These are phyloP conservation scores for Hermetia illucens DNA, from an alignment of 1,140 invertebrate species.

Conservation along the genomic window DNA sequence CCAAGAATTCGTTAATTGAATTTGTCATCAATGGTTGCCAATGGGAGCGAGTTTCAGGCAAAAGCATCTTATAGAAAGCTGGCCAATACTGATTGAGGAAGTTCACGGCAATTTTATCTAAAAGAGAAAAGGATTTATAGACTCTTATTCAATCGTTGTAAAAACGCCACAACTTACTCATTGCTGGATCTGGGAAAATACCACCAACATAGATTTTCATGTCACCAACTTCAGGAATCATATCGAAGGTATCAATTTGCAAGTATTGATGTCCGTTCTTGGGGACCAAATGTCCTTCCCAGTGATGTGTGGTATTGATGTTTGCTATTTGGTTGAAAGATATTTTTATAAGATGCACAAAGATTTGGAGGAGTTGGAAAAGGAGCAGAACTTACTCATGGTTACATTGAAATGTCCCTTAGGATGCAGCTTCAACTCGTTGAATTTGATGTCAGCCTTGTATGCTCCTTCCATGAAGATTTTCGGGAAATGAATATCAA, in stretches of 20 bases:
- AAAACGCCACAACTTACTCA: conserved; percentile 15
- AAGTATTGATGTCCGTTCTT: conserved; percentile 23
- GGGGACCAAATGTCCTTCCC: too few species aligned
- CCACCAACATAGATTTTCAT: conserved; percentile 24
- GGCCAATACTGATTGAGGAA: conserved; percentile 29
- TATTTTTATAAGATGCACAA: too few species aligned
- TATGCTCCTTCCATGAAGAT: conserved; percentile 21
- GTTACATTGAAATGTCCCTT: conserved; percentile 27
- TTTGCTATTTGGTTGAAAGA: too few species aligned
- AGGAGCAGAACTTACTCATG: conserved; percentile 17
- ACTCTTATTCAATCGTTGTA: background rate
- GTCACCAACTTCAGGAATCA: conserved; percentile 21
- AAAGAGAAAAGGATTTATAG: background rate
- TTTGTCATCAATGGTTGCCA: conserved; percentile 22
- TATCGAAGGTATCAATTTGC: conserved; percentile 19
- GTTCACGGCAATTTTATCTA: conserved; percentile 24
- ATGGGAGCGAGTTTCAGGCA: conserved; percentile 19
- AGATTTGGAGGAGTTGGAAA: too few species aligned
- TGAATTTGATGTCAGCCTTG: conserved; percentile 24
- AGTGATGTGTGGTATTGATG: conserved; percentile 15
- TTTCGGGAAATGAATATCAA: conserved; percentile 14
- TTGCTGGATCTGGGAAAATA: conserved; percentile 21
- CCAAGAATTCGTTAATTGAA: conserved; percentile 21
- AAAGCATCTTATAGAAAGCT: conserved; percentile 17
- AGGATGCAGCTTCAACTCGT: conserved; percentile 25